Conservation (phyloP, 2,113 vertebrate species). For the Hyla sarda region DNA sequence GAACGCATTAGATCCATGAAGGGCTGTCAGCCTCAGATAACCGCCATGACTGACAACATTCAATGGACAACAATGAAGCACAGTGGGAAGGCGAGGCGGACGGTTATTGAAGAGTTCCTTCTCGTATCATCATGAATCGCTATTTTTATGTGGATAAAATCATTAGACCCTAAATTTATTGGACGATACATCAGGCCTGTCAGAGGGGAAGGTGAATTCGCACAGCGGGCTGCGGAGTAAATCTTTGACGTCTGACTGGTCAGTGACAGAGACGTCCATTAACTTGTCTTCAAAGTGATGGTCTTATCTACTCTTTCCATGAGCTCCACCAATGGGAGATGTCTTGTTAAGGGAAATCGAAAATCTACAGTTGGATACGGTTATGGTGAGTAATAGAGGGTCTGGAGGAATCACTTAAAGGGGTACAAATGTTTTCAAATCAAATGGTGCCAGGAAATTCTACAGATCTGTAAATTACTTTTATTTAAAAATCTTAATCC, state of each 20-base stretch:
- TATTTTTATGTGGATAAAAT: slow-evolving; percentile 23
- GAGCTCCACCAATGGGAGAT: background rate
- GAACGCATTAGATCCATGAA: slow-evolving; percentile 33
- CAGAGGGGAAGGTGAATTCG: background rate
- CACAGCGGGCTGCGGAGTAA: background rate
- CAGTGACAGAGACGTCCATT: slow-evolving; percentile 6
- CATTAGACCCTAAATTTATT: slow-evolving; percentile 20
- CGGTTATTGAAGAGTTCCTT: slow-evolving; percentile 34
- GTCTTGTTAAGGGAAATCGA: background rate
- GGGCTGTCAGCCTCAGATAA: slow-evolving; percentile 28
- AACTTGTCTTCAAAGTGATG: background rate
- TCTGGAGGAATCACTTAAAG: background rate
- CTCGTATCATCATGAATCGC: background rate
- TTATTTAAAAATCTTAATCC: too few species aligned
- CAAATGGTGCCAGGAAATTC: too few species aligned
- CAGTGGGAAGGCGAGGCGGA: slow-evolving; percentile 3
- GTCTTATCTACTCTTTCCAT: background rate
- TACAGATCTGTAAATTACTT: too few species aligned
- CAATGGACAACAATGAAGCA: slow-evolving; percentile 15
- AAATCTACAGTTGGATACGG: background rate
- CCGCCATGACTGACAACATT: slow-evolving; percentile 38
- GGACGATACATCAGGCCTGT: background rate
- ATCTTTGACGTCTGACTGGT: background rate
- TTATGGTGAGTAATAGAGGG: background rate
- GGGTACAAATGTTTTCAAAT: too few species aligned